Evolutionary conservation across 2,888 invertebrate species (phyloP), one percentile per base, ranked within the genome.

Genomic region (Plebejus argus): DNA sequence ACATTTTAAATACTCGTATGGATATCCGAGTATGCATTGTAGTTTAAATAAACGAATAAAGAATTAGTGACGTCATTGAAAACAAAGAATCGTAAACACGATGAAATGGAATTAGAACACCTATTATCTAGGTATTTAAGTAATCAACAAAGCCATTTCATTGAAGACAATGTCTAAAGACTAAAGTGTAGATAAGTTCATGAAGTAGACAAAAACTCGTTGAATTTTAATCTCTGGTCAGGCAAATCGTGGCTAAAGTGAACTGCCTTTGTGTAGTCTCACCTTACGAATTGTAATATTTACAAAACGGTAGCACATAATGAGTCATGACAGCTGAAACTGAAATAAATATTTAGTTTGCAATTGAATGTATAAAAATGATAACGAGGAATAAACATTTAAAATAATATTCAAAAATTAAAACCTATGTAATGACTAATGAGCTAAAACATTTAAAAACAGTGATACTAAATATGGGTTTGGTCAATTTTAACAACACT

Each of bases 111-210:
- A 66, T 33, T 33, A 33, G 66, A 15, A 66, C 66, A 66, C 53
- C 15, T 49, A 15, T 10, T 15, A 12, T 15, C 15, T 33, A 66
- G 28, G 23, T 33, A 58, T 12, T 12, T n/a, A 61, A 20, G 23
- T 61, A 61, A 61, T 61, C 61, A 61, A 66, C 66, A 66, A 66
- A 66, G 28, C 5, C 15, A 33, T 66, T 66, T 66, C 66, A 66
- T 66, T 66, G 28, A 33, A 18, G 18, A 12, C 66, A 23, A 23
- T 28, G 28, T 66, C 66, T 66, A 0, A 10, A 28, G 15, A 1
- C 28, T 28, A 28, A 28, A 66, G 53, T 45, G 10, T 15, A 53
- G 18, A 15, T 66, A 15, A 66, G 28, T 66, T 66, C 18, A 18
- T 15, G 12, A 15, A 66, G 66, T 33, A 66, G 23, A 28, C 28